These are phyloP conservation scores for Hypotaenidia philippensis DNA, from an alignment of 2,797 vertebrate genomes.

Conservation along the genomic window DNA sequence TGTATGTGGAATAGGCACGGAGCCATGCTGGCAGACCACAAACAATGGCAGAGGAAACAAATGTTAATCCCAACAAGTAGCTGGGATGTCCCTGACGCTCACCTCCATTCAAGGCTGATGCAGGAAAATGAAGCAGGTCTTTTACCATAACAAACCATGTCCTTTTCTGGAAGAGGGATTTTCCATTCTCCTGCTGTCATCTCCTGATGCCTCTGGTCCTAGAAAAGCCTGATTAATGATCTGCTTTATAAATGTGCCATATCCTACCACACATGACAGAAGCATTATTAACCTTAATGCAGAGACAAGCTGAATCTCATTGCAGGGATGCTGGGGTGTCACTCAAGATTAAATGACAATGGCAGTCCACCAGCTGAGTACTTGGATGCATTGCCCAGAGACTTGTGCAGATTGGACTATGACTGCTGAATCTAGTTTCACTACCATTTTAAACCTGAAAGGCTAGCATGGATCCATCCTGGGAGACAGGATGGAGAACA, in stretches of 20 bases:
- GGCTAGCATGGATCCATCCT: too few relatives aligned
- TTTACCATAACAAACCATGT: neutral
- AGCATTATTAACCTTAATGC: neutral
- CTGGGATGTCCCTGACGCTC: neutral
- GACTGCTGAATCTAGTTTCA: neutral
- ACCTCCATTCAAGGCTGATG: neutral
- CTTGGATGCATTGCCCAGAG: neutral
- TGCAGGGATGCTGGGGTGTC: neutral
- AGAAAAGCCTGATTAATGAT: neutral
- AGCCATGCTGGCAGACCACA: neutral
- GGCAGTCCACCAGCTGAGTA: neutral
- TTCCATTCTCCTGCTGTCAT: neutral
- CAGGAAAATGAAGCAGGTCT: neutral
- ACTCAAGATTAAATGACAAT: neutral
- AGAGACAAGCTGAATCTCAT: neutral
- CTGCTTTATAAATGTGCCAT: neutral
- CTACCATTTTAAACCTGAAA: neutral
- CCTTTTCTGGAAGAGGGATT: neutral
- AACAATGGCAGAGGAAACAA: neutral
- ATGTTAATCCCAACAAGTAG: neutral
- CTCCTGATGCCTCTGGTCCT: neutral
- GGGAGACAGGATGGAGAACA: neutral
- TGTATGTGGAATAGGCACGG: neutral
- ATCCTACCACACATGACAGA: neutral
- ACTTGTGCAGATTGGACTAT: neutral